A percentile compares a stretch with the other conserved stretches of the same genome.
phyloP scores from a whole-genome alignment of 2,797 vertebrate genomes.

The Crypturellus tataupa region DNA sequence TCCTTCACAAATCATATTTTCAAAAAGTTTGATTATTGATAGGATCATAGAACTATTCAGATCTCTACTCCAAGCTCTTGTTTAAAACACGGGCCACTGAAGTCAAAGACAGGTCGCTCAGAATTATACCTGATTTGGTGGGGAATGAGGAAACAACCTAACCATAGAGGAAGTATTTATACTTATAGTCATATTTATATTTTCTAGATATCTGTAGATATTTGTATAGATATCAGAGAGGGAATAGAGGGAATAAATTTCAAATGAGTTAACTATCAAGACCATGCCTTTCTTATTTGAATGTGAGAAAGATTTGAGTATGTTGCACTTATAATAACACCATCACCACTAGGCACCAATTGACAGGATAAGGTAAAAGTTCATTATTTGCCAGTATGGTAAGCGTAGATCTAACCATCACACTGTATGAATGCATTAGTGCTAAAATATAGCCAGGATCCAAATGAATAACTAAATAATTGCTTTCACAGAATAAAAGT shows the following conservation, averaged over 20 bases:
- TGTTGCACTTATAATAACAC: background rate
- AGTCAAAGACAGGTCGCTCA: background rate
- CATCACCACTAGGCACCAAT: background rate
- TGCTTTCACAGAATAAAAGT: constrained; percentile 70
- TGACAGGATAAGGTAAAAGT: background rate
- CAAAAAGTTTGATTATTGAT: background rate
- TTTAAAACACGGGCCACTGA: background rate
- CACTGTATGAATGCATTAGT: background rate
- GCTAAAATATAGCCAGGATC: constrained; percentile 45
- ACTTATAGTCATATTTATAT: too few species aligned
- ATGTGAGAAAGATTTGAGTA: background rate
- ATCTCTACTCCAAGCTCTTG: background rate
- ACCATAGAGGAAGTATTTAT: background rate
- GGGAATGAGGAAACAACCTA: background rate
- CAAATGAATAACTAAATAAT: constrained; percentile 67
- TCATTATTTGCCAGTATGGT: too few species aligned
- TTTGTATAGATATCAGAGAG: background rate
- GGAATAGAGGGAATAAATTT: background rate
- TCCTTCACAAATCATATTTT: background rate
- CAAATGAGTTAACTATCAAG: background rate
- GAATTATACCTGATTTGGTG: too few species aligned
- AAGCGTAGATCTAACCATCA: background rate
- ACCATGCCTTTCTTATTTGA: background rate
- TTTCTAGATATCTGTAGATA: background rate
- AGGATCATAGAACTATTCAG: background rate